Evolutionary conservation across 2,888 invertebrate genomes (phyloP).

Genomic region (Agrilus mali): DNA sequence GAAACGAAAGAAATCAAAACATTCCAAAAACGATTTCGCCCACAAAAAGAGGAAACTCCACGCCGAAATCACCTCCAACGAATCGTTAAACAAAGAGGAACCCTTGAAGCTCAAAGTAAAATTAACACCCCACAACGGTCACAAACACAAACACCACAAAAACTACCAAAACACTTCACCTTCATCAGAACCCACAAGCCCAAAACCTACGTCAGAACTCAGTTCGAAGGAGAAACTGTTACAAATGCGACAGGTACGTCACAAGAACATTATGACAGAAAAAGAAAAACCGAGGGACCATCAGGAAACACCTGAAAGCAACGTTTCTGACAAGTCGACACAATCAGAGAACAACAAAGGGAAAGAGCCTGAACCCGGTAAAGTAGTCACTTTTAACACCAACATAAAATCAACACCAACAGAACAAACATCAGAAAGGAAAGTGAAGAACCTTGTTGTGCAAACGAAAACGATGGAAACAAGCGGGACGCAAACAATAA

Average conservation of each 20-base stretch:
- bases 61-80: slow-evolving; percentile 37
- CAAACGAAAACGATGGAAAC: slow-evolving; percentile 1
- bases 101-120: slow-evolving; percentile 43
- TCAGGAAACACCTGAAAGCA: not conserved
- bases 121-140: slow-evolving; percentile 33
- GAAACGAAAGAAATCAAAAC: slow-evolving; percentile 43
- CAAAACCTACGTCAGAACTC: slow-evolving; percentile 4
- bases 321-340: slow-evolving; percentile 1
- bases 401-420: not conserved
- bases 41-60: slow-evolving; percentile 41
- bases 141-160: slow-evolving; percentile 33
- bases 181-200: slow-evolving; percentile 7
- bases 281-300: slow-evolving; percentile 10
- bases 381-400: too few relatives aligned
- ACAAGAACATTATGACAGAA: slow-evolving; percentile 25
- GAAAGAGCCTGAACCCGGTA: not conserved
- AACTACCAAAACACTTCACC: slow-evolving; percentile 25
- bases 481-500: slow-evolving; percentile 15
- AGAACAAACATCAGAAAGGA: not conserved
- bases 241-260: slow-evolving; percentile 34
- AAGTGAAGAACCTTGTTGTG: too few relatives aligned
- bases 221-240: slow-evolving; percentile 31
- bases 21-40: slow-evolving; percentile 38
- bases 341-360: not conserved
- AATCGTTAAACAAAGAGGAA: slow-evolving; percentile 28